phyloP scores from a whole-genome alignment of 1,140 invertebrate genomes.

The Lineus longissimus region DNA sequence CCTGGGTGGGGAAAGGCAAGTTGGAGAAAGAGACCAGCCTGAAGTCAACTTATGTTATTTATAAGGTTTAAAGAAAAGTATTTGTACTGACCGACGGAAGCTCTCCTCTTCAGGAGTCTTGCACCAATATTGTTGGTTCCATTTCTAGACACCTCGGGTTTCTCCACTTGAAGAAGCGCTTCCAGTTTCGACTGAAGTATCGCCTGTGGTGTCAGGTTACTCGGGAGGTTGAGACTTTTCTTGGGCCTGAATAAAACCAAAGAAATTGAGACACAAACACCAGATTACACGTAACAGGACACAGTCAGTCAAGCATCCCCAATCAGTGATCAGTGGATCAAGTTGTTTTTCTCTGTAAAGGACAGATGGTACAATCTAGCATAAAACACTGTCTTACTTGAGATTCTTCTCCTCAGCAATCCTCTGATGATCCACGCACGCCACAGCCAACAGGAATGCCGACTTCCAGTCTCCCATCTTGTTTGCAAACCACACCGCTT shows the following conservation, averaged over 20 bases:
- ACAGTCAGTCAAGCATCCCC: neutral
- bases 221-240: conserved; percentile 23
- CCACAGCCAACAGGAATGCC: conserved; percentile 39
- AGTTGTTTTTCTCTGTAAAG: too few relatives aligned
- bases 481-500: conserved; percentile 49
- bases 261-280: neutral
- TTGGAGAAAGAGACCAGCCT: too few relatives aligned
- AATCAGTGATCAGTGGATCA: too few relatives aligned
- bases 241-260: neutral
- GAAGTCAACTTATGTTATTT: too few relatives aligned
- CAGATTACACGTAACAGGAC: neutral
- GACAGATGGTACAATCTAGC: neutral
- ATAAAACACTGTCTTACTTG: conserved; percentile 30
- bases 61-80: too few relatives aligned
- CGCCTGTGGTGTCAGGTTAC: conserved; percentile 22
- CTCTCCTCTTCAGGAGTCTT: neutral
- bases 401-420: conserved; percentile 32
- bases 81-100: conserved; percentile 1
- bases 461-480: conserved; percentile 52
- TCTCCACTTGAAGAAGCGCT: conserved; percentile 15
- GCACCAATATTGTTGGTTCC: neutral
- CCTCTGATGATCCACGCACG: conserved; percentile 28
- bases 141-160: neutral
- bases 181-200: conserved; percentile 32
- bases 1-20: too few relatives aligned